These are phyloP conservation scores for Heliconius melpomene DNA, from an alignment of 1,140 invertebrate genomes.

Conservation along the genomic window DNA sequence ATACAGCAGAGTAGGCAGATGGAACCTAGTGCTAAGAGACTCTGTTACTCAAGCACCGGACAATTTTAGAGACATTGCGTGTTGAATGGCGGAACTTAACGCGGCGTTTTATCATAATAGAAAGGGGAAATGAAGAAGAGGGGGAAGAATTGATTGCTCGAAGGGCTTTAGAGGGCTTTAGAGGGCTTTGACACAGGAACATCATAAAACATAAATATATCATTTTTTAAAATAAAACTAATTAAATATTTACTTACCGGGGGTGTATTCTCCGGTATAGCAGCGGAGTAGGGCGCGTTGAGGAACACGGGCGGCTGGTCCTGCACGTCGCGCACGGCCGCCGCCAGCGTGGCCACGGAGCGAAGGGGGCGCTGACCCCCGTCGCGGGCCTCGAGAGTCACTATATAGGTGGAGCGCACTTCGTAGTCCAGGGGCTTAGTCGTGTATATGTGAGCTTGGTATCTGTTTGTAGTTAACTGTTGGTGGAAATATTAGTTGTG, in stretches of 20 bases:
- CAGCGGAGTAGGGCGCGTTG: conserved; percentile 89
- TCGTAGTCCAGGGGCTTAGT: conserved; percentile 87
- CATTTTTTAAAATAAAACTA: too few species aligned
- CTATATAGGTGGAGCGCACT: conserved; percentile 86
- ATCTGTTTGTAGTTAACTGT: conserved; percentile 82
- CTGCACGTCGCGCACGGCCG: conserved; percentile 89
- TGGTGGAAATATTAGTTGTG: neutral
- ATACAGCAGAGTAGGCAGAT: too few species aligned
- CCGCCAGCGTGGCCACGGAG: conserved; percentile 86
- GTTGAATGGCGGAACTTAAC: too few species aligned
- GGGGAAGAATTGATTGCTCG: too few species aligned
- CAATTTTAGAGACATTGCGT: too few species aligned
- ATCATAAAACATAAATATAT: too few species aligned
- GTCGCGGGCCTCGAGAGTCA: conserved; percentile 86
- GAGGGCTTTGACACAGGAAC: too few species aligned
- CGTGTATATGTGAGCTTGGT: conserved; percentile 85
- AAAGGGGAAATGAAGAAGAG: too few species aligned
- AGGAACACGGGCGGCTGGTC: conserved; percentile 91
- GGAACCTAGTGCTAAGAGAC: too few species aligned
- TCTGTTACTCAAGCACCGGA: too few species aligned
- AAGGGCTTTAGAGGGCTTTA: too few species aligned
- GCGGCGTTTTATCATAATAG: too few species aligned
- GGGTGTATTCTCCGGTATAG: conserved; percentile 87
- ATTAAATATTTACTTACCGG: conserved; percentile 64
- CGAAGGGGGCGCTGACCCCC: conserved; percentile 83